These are phyloP conservation scores for Dynastes hyllus DNA, from an alignment of 2,888 invertebrate genomes.

Conservation along the genomic window DNA sequence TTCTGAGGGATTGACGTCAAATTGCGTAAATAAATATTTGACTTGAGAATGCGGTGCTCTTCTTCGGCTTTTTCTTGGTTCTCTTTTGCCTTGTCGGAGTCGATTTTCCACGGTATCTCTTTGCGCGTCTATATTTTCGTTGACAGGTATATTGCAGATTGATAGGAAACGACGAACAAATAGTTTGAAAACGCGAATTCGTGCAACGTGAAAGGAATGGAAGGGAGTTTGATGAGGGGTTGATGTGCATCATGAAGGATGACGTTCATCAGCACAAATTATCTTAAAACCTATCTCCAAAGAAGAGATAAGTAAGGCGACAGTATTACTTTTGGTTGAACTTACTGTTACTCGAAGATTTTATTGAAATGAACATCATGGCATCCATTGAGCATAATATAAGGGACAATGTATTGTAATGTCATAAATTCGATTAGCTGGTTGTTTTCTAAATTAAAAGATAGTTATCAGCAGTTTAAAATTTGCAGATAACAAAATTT, in stretches of 20 bases:
- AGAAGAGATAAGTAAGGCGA: too few relatives aligned
- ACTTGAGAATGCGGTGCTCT: constrained; percentile 16
- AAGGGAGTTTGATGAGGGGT: not conserved
- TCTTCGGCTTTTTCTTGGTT: constrained; percentile 4
- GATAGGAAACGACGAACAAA: constrained; percentile 25
- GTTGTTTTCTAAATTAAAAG: too few relatives aligned
- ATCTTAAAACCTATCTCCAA: not conserved
- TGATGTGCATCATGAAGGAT: not conserved
- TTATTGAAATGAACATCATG: too few relatives aligned
- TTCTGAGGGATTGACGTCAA: constrained; percentile 18
- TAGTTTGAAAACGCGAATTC: constrained; percentile 18
- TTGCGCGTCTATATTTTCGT: constrained; percentile 44
- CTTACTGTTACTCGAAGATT: too few relatives aligned
- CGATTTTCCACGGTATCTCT: constrained; percentile 9
- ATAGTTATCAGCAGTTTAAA: too few relatives aligned
- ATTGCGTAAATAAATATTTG: constrained; percentile 48
- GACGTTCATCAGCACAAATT: constrained; percentile 12
- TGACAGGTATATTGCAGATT: constrained; percentile 46
- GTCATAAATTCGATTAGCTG: too few relatives aligned
- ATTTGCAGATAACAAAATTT: too few relatives aligned
- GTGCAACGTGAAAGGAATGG: not conserved
- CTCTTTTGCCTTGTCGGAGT: constrained; percentile 14
- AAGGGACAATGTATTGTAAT: not conserved
- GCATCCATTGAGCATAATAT: not conserved
- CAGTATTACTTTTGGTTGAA: too few relatives aligned